Conservation (phyloP, 2,888 invertebrate species). For the Caenorhabditis doughertyi region DNA sequence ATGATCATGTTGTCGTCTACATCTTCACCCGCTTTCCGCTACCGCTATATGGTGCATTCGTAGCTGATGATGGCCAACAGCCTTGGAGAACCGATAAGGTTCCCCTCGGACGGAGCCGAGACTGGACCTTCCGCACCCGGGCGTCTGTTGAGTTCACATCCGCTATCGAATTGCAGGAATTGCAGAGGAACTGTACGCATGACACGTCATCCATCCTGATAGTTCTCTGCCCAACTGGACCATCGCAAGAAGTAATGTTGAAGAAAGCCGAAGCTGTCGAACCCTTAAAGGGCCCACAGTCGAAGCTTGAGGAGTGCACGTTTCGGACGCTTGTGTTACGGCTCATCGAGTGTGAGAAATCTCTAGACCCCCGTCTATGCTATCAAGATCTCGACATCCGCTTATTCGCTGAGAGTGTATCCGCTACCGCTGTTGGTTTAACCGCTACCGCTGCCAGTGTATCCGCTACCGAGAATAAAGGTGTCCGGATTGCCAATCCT, state of each 20-base stretch:
- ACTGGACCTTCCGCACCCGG: background rate
- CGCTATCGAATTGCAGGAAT: conserved; percentile 20
- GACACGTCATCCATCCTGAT: conserved; percentile 14
- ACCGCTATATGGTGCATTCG: conserved; percentile 5
- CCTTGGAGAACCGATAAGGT: too few relatives aligned
- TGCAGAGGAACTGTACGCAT: background rate
- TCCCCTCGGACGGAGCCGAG: background rate
- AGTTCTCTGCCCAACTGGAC: background rate
- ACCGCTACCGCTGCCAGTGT: conserved; percentile 68
- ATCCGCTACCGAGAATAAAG: conserved; percentile 12
- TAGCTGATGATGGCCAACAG: conserved; percentile 8
- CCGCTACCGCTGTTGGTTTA: conserved; percentile 77
- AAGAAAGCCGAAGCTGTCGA: conserved; percentile 39
- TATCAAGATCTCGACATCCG: background rate
- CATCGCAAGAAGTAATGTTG: conserved; percentile 17
- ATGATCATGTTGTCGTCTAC: conserved; percentile 61
- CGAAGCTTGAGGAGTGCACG: background rate
- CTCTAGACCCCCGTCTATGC: background rate
- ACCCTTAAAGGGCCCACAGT: background rate
- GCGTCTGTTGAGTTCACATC: background rate
- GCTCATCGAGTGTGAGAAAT: background rate
- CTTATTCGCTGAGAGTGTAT: background rate
- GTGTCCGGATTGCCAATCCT: conserved; percentile 59
- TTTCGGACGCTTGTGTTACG: conserved; percentile 13
- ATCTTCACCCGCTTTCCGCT: conserved; percentile 70